phyloP scores from a whole-genome alignment of 92 coral and sea anemone genomes.

The Pocillopora grandis region DNA sequence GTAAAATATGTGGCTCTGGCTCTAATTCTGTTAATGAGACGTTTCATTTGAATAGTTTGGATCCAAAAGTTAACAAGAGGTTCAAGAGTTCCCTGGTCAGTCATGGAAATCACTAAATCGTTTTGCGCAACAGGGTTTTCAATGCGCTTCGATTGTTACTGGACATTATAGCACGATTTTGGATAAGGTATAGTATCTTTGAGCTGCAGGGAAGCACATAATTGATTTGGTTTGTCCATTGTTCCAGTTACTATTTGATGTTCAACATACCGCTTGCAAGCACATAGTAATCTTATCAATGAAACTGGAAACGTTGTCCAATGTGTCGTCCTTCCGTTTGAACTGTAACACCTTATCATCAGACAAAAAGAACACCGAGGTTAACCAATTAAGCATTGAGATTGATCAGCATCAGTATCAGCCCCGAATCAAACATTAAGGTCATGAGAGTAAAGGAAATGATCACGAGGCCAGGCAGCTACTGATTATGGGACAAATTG shows the following conservation, averaged over 20 bases:
- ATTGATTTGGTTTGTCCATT: too few relatives aligned
- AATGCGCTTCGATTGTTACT: neutral
- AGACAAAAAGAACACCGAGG: neutral
- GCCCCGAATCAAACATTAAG: too few relatives aligned
- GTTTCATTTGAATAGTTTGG: neutral
- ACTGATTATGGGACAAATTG: too few relatives aligned
- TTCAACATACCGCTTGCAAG: conserved; percentile 52
- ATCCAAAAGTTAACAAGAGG: too few relatives aligned
- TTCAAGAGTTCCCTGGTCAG: too few relatives aligned
- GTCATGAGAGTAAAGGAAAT: too few relatives aligned
- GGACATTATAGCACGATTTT: neutral
- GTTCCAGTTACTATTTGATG: neutral
- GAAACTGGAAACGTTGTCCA: conserved; percentile 55
- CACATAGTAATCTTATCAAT: conserved; percentile 53
- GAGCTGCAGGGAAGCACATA: neutral
- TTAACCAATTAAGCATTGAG: neutral
- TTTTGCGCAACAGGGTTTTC: too few relatives aligned
- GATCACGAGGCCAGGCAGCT: too few relatives aligned
- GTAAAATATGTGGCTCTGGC: neutral
- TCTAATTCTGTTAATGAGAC: neutral
- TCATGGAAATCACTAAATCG: neutral
- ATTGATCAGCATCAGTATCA: too few relatives aligned
- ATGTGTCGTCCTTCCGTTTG: conserved; percentile 23
- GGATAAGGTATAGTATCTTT: neutral
- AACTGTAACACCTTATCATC: conserved; percentile 44